Base-by-base conservation (phyloP, 2,113 vertebrate species). In the Podocnemis expansa region DNA sequence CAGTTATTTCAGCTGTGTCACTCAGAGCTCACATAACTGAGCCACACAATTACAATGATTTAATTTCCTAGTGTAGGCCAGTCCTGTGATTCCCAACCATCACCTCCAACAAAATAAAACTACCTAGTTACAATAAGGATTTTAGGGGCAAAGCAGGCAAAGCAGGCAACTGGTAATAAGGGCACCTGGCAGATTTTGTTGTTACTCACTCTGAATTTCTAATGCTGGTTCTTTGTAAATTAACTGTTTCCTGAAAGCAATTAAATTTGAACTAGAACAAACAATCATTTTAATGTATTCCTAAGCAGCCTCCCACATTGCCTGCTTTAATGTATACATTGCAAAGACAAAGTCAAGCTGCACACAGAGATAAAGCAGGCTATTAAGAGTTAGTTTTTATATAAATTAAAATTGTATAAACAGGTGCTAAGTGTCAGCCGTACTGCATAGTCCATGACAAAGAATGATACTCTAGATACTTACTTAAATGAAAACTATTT, bases 231-330 rank as follows among this genome's bases (percentile, higher is more conserved):
- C 80, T 87, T n/a, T 63, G n/a, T 9, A 63, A 90, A 47, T 55
- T 38, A 51, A 51, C 22, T 12, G 9, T 6, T 45, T 27, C 24
- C 24, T 60, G 45, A 87, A 94, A 91, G 54, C 47, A 70, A 5
- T 45, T 81, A 52, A 91, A 73, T 90, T 90, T 91, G 81, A 87
- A 96, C 29, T 22, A 87, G 43, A 82, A 90, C 34, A 82, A 95
- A 91, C n/a, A 51, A 43, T 56, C 56, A 70, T 27, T 91, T 8
- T 91, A 87, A 83, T 31, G 11, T 14, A 84, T 49, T 52, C 5
- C 80, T 79, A 29, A 60, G 12, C 7, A 93, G 79, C 31, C 55
- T 81, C 17, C n/a, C 17, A 4, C 63, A 22, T 70, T 38, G 45
- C 93, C 76, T 75, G 47, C 86, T 60, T 21, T 31, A 75, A 31